phyloP scores from a whole-genome alignment of 2,888 invertebrate species.

The Caradrina kadenii region DNA sequence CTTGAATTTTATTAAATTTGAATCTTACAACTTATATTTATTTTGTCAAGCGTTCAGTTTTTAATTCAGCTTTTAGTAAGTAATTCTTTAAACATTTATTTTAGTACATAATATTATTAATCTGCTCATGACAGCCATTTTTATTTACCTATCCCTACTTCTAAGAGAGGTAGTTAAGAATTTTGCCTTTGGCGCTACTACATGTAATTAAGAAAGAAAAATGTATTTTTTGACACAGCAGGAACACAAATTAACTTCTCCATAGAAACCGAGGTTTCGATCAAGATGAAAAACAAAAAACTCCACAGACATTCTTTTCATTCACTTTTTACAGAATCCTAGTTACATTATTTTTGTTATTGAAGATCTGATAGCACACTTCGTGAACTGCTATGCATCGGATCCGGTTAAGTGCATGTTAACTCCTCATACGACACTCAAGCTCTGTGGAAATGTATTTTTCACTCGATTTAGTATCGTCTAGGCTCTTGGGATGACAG shows the following conservation, averaged over 20 bases:
- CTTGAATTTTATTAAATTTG: no score
- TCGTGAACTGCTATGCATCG: slow-evolving; percentile 36
- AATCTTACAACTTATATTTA: slow-evolving; percentile 27
- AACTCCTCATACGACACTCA: slow-evolving; percentile 50
- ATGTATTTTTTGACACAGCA: no score
- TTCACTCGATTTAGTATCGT: slow-evolving; percentile 36
- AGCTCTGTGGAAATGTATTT: slow-evolving; percentile 40
- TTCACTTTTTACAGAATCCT: no score
- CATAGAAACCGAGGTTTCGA: no score
- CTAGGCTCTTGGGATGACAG: slow-evolving; percentile 14
- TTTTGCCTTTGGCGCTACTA: neutral
- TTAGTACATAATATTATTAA: slow-evolving; percentile 28
- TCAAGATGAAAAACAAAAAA: no score
- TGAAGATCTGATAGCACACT: slow-evolving; percentile 8
- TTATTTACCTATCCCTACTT: slow-evolving; percentile 16
- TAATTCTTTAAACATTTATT: slow-evolving; percentile 38
- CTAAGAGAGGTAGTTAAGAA: slow-evolving; percentile 1
- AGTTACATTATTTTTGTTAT: no score
- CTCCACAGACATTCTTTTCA: no score
- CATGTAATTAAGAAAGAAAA: no score
- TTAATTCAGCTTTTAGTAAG: slow-evolving; percentile 37
- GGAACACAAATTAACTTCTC: no score
- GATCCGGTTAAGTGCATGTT: slow-evolving; percentile 64
- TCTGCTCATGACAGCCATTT: slow-evolving; percentile 43
- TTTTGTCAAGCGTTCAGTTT: slow-evolving; percentile 30